Evolutionary conservation across 2,797 vertebrate genomes (phyloP).

Genomic region (Echiichthys vipera): DNA sequence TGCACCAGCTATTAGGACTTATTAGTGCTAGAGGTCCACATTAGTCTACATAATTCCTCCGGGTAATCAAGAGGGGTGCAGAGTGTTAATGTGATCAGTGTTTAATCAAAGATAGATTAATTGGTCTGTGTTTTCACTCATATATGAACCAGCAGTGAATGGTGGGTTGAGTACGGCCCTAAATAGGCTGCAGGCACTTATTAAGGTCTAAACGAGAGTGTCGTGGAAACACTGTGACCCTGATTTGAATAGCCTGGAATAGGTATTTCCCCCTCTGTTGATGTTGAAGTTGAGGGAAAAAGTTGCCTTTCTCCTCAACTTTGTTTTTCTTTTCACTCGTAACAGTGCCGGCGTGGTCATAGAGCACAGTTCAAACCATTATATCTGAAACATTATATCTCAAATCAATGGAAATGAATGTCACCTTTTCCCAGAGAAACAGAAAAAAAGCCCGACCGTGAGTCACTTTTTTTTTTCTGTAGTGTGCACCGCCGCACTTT

Average conservation of each 20-base stretch:
- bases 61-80: slow-evolving; percentile 64
- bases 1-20: slow-evolving; percentile 67
- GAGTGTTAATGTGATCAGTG: slow-evolving; percentile 64
- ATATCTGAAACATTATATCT: neutral
- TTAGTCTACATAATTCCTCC: slow-evolving; percentile 63
- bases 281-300: slow-evolving; percentile 29
- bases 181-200: slow-evolving; percentile 57
- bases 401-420: neutral
- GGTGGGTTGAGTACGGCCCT: slow-evolving; percentile 50
- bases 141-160: slow-evolving; percentile 30
- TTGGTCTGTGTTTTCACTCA: slow-evolving; percentile 46
- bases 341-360: neutral
- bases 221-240: slow-evolving; percentile 57
- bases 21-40: slow-evolving; percentile 65
- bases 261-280: neutral
- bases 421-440: neutral
- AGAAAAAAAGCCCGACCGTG: neutral
- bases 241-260: slow-evolving; percentile 43
- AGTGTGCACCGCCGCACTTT: neutral
- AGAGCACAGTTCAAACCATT: neutral
- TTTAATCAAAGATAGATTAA: slow-evolving; percentile 76
- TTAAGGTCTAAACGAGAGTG: slow-evolving; percentile 55
- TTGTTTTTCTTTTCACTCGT: slow-evolving; percentile 16
- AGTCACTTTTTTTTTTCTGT: slow-evolving; percentile 23
- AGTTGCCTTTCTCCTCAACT: neutral